Base-by-base conservation (phyloP, 30 jellyfish, hydroid and myxozoan species). In the Rhopilema esculentum region DNA sequence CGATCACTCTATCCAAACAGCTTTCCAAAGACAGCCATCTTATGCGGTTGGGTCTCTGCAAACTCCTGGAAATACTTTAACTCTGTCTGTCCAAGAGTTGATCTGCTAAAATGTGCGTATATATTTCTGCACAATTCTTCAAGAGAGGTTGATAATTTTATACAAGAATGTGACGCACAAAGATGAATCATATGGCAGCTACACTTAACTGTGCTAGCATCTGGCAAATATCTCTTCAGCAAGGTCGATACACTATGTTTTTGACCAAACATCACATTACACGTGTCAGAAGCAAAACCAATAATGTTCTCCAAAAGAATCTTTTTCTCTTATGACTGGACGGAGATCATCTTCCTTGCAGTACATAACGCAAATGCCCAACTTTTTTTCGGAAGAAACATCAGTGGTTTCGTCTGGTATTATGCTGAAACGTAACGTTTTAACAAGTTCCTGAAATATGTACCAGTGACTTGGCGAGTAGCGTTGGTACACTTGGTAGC, bases 41-140 rank as follows among this genome's bases (percentile, higher is more conserved):
- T 87, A 16, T 27, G 73, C 21, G 90, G 91, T 61, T 87, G 69
- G 63, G 68, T 72, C 40, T 87, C 79, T 66, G 61, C 33, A 73
- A 75, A 85, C 22, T 40, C 64, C 52, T 69, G 80, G 65, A 87
- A 87, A 40, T 75, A 82, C 63, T 40, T 77, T 48, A 27, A 77
- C 20, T 84, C 86, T 4, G 78, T 78, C 71, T 76, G 91, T 0
- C 96, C 71, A 49, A 66, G 78, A 9, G 96, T 84, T 29, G 96
- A 87, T 2, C 90, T 51, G 88, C 88, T 65, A 33, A 77, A 65
- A 32, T 87, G 81, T 27, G 90, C n/a, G 53, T 23, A 87, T 51
- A 87, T 49, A 68, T 87, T 90, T 26, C 96, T 27, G 86, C 66
- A 74, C 18, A 87, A 63, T 25, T 87, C 91, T 70, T 87, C 90